These are phyloP conservation scores for Bucorvus abyssinicus DNA, from an alignment of 2,797 vertebrate species.

Conservation along the genomic window DNA sequence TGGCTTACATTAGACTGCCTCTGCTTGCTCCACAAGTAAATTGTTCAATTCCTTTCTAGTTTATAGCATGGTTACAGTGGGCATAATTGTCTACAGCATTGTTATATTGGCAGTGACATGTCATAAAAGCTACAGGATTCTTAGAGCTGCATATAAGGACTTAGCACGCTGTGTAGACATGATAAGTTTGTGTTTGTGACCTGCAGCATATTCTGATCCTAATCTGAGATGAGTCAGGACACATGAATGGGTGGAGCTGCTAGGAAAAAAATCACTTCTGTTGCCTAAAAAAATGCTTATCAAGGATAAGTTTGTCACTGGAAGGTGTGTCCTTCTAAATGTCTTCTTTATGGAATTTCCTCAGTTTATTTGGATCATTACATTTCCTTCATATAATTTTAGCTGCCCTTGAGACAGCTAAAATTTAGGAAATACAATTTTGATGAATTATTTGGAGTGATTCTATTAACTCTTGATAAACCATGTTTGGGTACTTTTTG, in stretches of 20 bases:
- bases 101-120: neutral
- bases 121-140: neutral
- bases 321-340: neutral
- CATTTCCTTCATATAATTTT: neutral
- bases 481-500: neutral
- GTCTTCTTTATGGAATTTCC: neutral
- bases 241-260: neutral
- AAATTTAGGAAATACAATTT: neutral
- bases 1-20: slow-evolving; percentile 91
- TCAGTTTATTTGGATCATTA: neutral
- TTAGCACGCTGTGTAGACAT: neutral
- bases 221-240: neutral
- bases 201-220: neutral
- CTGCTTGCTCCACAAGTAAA: slow-evolving; percentile 94
- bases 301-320: neutral
- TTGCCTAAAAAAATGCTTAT: neutral
- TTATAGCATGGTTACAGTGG: neutral
- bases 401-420: neutral
- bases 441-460: neutral
- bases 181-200: neutral
- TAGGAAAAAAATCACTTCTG: neutral
- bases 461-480: neutral
- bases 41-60: neutral
- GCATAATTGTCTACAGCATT: neutral
- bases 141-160: neutral